phyloP scores from a whole-genome alignment of 1,140 invertebrate species.

The Nephila pilipes region DNA sequence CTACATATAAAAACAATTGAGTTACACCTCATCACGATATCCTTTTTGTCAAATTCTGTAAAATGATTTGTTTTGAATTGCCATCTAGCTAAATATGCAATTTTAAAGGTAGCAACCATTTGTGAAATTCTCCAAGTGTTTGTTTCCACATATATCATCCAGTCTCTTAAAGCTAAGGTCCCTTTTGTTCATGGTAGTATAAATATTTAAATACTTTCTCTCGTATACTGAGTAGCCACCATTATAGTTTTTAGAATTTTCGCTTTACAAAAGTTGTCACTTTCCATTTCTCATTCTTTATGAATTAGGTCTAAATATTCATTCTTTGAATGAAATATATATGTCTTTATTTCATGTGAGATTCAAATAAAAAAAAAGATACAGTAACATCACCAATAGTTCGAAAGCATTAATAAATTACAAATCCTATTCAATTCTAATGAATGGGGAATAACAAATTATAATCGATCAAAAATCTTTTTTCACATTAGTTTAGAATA shows the following conservation, averaged over 20 bases:
- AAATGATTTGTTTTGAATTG: not conserved
- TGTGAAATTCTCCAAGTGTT: not conserved
- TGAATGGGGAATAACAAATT: not conserved
- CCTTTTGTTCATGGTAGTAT: not conserved
- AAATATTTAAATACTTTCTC: constrained; percentile 10
- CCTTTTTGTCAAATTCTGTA: not conserved
- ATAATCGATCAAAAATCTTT: not conserved
- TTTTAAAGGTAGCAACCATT: not conserved
- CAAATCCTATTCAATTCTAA: not conserved
- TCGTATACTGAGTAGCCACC: not conserved
- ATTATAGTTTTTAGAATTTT: no score
- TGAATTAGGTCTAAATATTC: not conserved
- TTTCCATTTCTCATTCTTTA: not conserved
- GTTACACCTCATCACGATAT: no score
- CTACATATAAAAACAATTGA: no score
- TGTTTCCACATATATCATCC: no score
- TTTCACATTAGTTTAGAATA: not conserved
- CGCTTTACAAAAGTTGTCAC: not conserved
- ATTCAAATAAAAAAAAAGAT: not conserved
- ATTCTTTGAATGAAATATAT: not conserved
- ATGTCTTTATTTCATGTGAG: not conserved
- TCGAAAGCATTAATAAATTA: not conserved
- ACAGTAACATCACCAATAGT: not conserved
- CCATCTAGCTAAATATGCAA: not conserved
- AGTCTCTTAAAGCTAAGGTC: not conserved